Evolutionary conservation across 1,140 invertebrate genomes (phyloP), one percentile per base, ranked within the genome.

Genomic region (Oryctes rhinoceros): DNA sequence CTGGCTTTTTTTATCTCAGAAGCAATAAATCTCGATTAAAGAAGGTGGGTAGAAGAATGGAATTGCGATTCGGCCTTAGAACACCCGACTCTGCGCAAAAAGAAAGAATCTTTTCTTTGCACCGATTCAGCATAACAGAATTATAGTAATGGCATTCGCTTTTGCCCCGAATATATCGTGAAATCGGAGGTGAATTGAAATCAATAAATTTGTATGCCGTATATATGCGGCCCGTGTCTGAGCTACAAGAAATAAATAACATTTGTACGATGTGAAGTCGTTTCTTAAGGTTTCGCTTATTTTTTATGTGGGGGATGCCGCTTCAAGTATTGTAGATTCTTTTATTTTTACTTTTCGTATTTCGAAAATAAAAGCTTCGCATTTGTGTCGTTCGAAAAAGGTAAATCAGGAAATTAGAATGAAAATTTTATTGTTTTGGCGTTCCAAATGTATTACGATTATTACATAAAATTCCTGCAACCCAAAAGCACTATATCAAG

Each of bases 121-220:
- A 37, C 65, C 35, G 65, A 71, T 71, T 71, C 65, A 71, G 24
- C 65, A 71, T 37, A 71, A 71, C 65, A 71, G 65, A 37, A 71
- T 71, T 71, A 71, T 71, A 71, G 65, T 71, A 71, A 71, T 71
- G 65, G 65, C 35, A 71, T 71, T 71, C 65, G 24, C 20, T 30
- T 71, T 71, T 71, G 37, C 20, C 65, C 65, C 20, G 35, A 71
- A 71, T 24, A 71, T 71, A 71, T 71, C 35, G 65, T 15, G 9
- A 71, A 71, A 71, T 71, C 65, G 65, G 65, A 71, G 65, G 65
- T 71, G 65, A 71, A 71, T 71, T 37, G 65, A 71, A 71, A 71
- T 71, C 65, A 71, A 71, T 71, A 71, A 71, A 71, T 71, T 24
- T 71, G 65, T 71, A 71, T 9, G 65, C 35, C 13, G 20, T 71